Percentiles rank a stretch among this genome's conserved stretches.
Evolutionary conservation across 1,140 invertebrate species (phyloP).

Genomic region (Paracyclopina nana): DNA sequence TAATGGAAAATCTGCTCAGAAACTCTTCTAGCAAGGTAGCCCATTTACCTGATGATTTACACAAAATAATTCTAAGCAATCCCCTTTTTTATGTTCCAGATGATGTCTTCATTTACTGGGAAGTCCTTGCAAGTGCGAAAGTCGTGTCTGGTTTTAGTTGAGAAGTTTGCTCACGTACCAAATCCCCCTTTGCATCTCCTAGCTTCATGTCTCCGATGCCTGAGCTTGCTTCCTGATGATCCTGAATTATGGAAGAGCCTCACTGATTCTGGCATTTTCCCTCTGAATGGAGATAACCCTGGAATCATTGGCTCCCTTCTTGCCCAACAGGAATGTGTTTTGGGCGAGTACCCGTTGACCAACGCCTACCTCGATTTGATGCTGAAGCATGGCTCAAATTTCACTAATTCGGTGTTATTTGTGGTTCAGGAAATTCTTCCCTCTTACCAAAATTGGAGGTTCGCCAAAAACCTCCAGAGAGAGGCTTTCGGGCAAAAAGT

Average conservation of each 20-base stretch:
- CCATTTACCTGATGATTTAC: too few species aligned
- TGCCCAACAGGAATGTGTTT: conserved; percentile 15
- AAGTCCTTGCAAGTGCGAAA: too few species aligned
- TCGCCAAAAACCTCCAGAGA: not conserved
- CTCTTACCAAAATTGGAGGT: conserved; percentile 15
- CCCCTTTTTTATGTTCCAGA: too few species aligned
- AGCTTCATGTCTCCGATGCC: too few species aligned
- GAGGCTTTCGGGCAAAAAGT: conserved; percentile 13
- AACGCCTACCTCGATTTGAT: conserved; percentile 13
- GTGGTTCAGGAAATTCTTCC: conserved; percentile 16
- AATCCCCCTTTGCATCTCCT: conserved; percentile 1
- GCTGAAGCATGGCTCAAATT: not conserved
- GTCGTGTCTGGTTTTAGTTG: not conserved
- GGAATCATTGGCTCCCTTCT: conserved; percentile 13
- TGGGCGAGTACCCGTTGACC: conserved; percentile 15
- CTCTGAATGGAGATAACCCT: conserved; percentile 3
- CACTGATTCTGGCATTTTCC: too few species aligned
- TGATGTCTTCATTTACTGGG: too few species aligned
- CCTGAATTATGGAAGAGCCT: too few species aligned
- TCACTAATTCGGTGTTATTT: conserved; percentile 9
- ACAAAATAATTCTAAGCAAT: too few species aligned
- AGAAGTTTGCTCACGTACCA: not conserved
- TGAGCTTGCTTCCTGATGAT: too few species aligned
- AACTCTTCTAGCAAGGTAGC: too few species aligned
- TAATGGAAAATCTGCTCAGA: too few species aligned